Conservation (phyloP, 1,140 invertebrate genomes). For the Dendroctonus valens region DNA sequence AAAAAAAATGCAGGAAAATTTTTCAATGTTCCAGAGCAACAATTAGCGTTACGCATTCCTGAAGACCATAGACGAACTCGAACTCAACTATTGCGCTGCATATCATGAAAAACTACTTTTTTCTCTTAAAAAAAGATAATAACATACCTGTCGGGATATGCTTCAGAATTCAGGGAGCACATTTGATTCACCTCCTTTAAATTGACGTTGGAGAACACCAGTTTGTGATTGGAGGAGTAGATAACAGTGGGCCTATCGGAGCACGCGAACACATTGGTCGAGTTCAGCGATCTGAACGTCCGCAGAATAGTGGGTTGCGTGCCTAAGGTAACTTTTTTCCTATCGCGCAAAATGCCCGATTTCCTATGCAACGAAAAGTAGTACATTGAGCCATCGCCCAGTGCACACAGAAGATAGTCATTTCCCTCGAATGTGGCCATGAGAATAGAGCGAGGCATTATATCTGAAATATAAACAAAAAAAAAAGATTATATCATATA, state of each 20-base stretch:
- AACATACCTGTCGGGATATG: constrained; percentile 83
- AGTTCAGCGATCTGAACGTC: constrained; percentile 86
- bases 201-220: constrained; percentile 99
- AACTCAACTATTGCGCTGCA: no score
- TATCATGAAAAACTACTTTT: neutral
- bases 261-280: constrained; percentile 97
- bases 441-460: constrained; percentile 92
- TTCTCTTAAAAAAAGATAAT: neutral
- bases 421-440: constrained; percentile 93
- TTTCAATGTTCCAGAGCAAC: no score
- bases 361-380: constrained; percentile 85
- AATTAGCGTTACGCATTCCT: no score
- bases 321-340: constrained; percentile 91
- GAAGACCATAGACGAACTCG: no score
- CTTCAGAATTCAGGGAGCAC: constrained; percentile 94
- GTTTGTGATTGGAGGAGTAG: constrained; percentile 97
- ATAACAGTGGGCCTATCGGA: constrained; percentile 98
- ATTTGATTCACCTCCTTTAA: constrained; percentile 97
- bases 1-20: no score
- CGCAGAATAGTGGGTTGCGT: constrained; percentile 94
- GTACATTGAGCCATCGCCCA: constrained; percentile 97
- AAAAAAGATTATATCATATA: neutral
- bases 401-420: constrained; percentile 86
- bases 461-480: constrained; percentile 60
- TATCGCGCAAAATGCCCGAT: constrained; percentile 72